A percentile compares a stretch with the other conserved stretches of the same genome.
phyloP scores from a whole-genome alignment of 2,797 vertebrate species.

The Ibycter americanus region DNA sequence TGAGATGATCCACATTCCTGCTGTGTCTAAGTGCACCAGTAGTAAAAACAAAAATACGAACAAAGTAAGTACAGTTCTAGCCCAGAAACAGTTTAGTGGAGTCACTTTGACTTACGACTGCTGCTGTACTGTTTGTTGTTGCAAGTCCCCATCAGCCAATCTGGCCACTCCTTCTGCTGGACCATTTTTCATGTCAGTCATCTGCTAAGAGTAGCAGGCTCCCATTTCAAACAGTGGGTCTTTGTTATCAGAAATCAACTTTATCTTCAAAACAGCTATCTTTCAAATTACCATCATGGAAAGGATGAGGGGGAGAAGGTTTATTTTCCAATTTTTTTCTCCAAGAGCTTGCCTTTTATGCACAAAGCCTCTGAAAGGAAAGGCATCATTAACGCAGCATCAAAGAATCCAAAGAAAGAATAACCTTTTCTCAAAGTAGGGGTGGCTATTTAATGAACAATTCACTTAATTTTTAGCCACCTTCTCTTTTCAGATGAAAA shows the following conservation, averaged over 20 bases:
- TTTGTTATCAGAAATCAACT: constrained; percentile 56
- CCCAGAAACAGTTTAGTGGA: neutral
- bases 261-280: constrained; percentile 58
- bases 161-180: neutral
- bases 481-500: constrained; percentile 70
- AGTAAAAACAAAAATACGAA: neutral
- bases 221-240: neutral
- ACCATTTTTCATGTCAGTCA: neutral
- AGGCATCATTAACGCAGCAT: constrained; percentile 31
- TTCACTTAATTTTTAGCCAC: constrained; percentile 69
- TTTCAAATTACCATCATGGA: constrained; percentile 52
- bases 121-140: neutral
- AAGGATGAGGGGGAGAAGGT: neutral
- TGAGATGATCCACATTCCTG: neutral
- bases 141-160: neutral
- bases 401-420: constrained; percentile 17
- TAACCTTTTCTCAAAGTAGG: constrained; percentile 60
- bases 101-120: neutral
- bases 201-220: neutral
- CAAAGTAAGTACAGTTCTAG: neutral
- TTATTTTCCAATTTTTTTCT: constrained; percentile 46
- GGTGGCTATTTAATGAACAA: constrained; percentile 72
- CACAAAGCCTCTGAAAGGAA: constrained; percentile 46
- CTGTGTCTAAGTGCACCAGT: neutral
- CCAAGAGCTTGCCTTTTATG: constrained; percentile 44